Evolutionary conservation across 1,140 invertebrate species (phyloP).

Genomic region (Pogonomyrmex barbatus): DNA sequence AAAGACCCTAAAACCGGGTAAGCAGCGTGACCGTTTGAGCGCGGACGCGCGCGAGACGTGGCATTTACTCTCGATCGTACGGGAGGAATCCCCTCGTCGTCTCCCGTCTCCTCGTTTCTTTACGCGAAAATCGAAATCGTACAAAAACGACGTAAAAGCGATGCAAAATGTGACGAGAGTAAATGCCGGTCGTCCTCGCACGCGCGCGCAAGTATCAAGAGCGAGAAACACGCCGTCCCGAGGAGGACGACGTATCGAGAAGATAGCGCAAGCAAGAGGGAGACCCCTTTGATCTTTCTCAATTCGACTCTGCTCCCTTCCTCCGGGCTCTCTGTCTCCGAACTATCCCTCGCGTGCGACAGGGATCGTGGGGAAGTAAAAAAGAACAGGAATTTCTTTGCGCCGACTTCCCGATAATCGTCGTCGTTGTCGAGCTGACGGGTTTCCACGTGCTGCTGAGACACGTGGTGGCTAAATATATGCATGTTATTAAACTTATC

Average conservation of each 20-base stretch:
- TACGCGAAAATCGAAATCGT: not conserved
- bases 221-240: conserved; percentile 71
- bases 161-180: conserved; percentile 30
- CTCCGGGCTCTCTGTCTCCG: conserved; percentile 68
- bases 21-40: conserved; percentile 14
- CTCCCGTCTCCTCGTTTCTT: not conserved
- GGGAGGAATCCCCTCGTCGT: not conserved
- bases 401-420: conserved; percentile 56
- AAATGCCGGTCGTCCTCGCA: conserved; percentile 70
- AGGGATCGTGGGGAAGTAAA: conserved; percentile 1
- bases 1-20: conserved; percentile 24
- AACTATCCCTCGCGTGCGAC: conserved; percentile 22
- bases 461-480: conserved; percentile 31
- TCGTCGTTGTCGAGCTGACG: conserved; percentile 59
- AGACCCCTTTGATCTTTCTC: conserved; percentile 11
- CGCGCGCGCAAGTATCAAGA: conserved; percentile 53
- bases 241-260: conserved; percentile 73
- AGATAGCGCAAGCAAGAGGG: conserved; percentile 71
- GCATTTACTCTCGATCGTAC: conserved; percentile 40
- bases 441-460: conserved; percentile 34
- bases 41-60: not conserved
- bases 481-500: conserved; percentile 27
- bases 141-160: not conserved
- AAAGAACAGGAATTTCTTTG: not conserved
- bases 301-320: conserved; percentile 62